phyloP scores from a whole-genome alignment of 1,140 invertebrate species.

The Sweltsa coloradensis region DNA sequence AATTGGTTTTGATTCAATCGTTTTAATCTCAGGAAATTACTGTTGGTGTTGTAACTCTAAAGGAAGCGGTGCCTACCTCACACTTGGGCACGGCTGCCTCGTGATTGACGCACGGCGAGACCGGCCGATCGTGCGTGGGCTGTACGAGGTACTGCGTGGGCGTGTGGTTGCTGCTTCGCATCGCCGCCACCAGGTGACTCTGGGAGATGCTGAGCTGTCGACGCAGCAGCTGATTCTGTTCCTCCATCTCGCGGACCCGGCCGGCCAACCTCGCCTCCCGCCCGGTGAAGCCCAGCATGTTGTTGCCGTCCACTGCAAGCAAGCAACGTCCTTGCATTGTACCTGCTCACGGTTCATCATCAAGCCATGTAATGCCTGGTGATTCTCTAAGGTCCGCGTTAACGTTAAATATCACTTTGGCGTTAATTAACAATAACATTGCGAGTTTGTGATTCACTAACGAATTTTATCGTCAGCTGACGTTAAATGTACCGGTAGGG shows the following conservation, averaged over 20 bases:
- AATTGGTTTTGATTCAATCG: too few relatives aligned
- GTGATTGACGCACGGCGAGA: constrained; percentile 14
- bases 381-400: too few relatives aligned
- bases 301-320: constrained; percentile 20
- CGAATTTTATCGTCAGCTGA: too few relatives aligned
- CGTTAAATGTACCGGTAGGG: too few relatives aligned
- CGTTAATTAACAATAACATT: too few relatives aligned
- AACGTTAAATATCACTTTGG: too few relatives aligned
- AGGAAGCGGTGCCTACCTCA: too few relatives aligned
- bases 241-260: constrained; percentile 37
- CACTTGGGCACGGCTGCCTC: constrained; percentile 49
- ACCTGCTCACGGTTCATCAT: too few relatives aligned
- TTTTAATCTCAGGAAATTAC: too few relatives aligned
- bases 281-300: constrained; percentile 32
- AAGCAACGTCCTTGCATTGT: background rate
- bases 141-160: constrained; percentile 7
- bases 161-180: constrained; percentile 16
- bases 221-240: constrained; percentile 36
- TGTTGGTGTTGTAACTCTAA: too few relatives aligned
- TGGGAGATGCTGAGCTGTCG: constrained; percentile 37
- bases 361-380: too few relatives aligned
- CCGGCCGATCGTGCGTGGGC: constrained; percentile 7
- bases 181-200: constrained; percentile 34
- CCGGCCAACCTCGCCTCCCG: constrained; percentile 35
- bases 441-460: too few relatives aligned